Evolutionary conservation across 2,113 vertebrate genomes (phyloP).

Genomic region (Eurystomus gularis): DNA sequence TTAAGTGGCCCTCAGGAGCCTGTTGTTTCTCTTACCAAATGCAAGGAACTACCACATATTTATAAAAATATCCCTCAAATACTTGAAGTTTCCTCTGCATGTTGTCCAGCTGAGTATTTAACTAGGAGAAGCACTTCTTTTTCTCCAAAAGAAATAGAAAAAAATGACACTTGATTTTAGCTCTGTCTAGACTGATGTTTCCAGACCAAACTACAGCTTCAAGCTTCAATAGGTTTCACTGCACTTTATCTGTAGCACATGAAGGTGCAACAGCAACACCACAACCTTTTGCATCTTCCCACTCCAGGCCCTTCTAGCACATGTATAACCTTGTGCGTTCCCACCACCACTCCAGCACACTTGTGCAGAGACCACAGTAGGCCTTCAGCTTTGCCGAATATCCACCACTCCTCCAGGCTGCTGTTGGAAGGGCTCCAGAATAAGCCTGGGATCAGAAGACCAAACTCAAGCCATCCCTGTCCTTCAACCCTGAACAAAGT

Average conservation of each 20-base stretch:
- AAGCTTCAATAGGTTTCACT: not conserved
- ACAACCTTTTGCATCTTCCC: not conserved
- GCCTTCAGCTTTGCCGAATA: not conserved
- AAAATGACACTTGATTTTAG: not conserved
- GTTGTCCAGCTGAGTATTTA: not conserved
- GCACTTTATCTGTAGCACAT: not conserved
- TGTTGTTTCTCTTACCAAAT: not conserved
- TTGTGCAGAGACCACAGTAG: not conserved
- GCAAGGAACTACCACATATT: not conserved
- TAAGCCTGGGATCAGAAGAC: not conserved
- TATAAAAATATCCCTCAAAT: not conserved
- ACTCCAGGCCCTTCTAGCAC: not conserved
- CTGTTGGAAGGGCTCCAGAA: not conserved
- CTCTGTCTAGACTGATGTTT: not conserved
- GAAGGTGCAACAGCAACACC: not conserved
- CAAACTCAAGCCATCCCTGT: not conserved
- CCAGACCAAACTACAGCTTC: not conserved
- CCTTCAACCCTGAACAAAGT: not conserved
- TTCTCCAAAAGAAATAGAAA: not conserved
- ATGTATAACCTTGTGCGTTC: rapidly evolving
- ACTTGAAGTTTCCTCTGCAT: not conserved
- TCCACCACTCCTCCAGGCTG: not conserved
- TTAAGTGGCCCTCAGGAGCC: not conserved
- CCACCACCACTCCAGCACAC: not conserved
- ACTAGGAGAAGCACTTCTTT: not conserved